A percentile compares a stretch with the other conserved stretches of the same genome.
Evolutionary conservation across 2,113 vertebrate genomes (phyloP).

Genomic region (Epinephelus fuscoguttatus): DNA sequence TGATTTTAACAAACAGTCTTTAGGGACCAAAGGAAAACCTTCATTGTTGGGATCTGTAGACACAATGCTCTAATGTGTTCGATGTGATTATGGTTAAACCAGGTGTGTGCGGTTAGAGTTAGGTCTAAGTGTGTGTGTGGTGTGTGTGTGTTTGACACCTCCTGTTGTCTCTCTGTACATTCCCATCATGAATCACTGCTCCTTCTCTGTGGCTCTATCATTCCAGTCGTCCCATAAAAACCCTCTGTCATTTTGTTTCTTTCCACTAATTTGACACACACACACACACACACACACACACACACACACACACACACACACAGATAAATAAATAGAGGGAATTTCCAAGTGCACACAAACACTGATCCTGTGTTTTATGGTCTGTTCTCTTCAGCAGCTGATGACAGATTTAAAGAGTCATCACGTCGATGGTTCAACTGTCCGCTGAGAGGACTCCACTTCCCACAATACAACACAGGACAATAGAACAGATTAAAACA

Average conservation of each 20-base stretch:
- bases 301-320: constrained; percentile 17
- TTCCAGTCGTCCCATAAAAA: constrained; percentile 39
- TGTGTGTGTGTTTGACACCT: constrained; percentile 14
- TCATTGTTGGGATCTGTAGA: background rate
- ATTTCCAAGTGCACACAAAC: constrained; percentile 31
- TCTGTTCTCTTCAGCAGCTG: background rate
- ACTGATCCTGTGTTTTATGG: background rate
- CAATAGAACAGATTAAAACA: background rate
- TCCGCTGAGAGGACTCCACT: constrained; percentile 29
- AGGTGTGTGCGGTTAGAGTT: constrained; percentile 25
- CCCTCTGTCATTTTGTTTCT: constrained; percentile 32
- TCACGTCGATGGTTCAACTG: background rate
- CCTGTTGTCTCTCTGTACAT: constrained; percentile 14
- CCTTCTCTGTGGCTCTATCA: background rate
- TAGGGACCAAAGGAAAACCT: background rate
- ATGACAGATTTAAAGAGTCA: constrained; percentile 41
- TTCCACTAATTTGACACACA: constrained; percentile 24
- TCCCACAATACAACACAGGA: constrained; percentile 24
- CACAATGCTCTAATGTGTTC: constrained; percentile 18
- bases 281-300: background rate
- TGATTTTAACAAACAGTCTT: too few relatives aligned
- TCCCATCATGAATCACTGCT: constrained; percentile 46
- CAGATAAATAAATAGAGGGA: constrained; percentile 1
- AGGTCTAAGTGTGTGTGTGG: background rate
- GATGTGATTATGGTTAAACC: constrained; percentile 10